These are phyloP conservation scores for Gopherus evgoodei DNA, from an alignment of 2,113 vertebrate species.

Conservation along the genomic window DNA sequence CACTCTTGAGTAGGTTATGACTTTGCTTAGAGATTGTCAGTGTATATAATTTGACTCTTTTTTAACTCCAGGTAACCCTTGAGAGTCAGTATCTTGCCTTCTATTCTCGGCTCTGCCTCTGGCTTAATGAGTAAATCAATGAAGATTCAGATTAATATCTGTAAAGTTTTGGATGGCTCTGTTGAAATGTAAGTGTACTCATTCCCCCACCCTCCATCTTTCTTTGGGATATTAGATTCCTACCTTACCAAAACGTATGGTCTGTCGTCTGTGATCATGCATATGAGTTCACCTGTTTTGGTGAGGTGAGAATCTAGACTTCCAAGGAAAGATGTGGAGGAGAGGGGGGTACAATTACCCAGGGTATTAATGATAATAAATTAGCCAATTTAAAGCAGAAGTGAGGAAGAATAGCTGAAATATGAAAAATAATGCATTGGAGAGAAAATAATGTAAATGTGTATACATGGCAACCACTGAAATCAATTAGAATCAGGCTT, in stretches of 20 bases:
- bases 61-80: background rate
- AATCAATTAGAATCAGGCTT: background rate
- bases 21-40: background rate
- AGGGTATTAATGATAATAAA: background rate
- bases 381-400: background rate
- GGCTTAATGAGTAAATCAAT: background rate
- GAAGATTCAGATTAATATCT: background rate
- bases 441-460: background rate
- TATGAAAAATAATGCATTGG: background rate
- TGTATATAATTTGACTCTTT: background rate
- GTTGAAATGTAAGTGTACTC: background rate
- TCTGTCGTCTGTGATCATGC: background rate
- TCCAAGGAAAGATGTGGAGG: background rate
- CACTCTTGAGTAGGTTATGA: background rate
- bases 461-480: accelerated
- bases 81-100: background rate
- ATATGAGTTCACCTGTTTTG: background rate
- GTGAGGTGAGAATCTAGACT: background rate
- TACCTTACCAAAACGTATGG: background rate
- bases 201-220: slow-evolving; percentile 11
- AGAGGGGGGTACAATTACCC: background rate
- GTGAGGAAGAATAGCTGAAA: background rate
- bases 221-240: background rate
- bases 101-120: background rate
- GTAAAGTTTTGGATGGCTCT: background rate